phyloP scores from a whole-genome alignment of 2,888 invertebrate species.

The Dendrolimus houi region DNA sequence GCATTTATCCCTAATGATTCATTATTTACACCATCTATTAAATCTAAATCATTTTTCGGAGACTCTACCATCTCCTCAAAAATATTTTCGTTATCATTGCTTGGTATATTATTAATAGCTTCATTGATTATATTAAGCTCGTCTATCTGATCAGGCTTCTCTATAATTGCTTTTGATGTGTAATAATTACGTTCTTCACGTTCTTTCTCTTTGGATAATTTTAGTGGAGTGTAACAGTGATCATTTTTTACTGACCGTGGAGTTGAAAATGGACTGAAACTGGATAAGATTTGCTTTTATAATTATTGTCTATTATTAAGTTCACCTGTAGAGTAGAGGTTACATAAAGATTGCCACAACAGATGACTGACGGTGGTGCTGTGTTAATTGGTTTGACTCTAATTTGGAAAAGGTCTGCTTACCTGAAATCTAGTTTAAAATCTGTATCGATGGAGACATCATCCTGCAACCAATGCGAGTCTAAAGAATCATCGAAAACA shows the following conservation, averaged over 20 bases:
- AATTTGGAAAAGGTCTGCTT: conserved; percentile 5
- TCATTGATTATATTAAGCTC: not conserved
- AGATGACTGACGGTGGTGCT: too few species aligned
- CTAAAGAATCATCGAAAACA: conserved; percentile 56
- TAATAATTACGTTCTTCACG: conserved; percentile 10
- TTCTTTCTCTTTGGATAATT: conserved; percentile 15
- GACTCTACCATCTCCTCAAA: not conserved
- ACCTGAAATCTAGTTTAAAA: conserved; percentile 49
- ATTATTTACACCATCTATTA: not conserved
- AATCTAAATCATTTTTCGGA: not conserved
- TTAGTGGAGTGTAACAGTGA: conserved; percentile 34
- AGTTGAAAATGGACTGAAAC: conserved; percentile 54
- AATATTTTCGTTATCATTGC: not conserved
- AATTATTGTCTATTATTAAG: not conserved
- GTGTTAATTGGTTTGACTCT: too few species aligned
- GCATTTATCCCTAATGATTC: not conserved
- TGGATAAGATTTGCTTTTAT: conserved; percentile 14
- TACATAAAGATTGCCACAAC: too few species aligned
- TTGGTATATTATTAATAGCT: not conserved
- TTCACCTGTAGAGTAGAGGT: too few species aligned
- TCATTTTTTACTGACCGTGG: conserved; percentile 37
- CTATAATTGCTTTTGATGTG: conserved; percentile 5
- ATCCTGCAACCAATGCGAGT: conserved; percentile 63
- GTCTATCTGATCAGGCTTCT: conserved; percentile 1
- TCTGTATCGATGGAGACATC: conserved; percentile 48